Percentiles rank a stretch among this genome's conserved stretches.
phyloP scores from a whole-genome alignment of 2,797 vertebrate species.

The Oreochromis grahami region DNA sequence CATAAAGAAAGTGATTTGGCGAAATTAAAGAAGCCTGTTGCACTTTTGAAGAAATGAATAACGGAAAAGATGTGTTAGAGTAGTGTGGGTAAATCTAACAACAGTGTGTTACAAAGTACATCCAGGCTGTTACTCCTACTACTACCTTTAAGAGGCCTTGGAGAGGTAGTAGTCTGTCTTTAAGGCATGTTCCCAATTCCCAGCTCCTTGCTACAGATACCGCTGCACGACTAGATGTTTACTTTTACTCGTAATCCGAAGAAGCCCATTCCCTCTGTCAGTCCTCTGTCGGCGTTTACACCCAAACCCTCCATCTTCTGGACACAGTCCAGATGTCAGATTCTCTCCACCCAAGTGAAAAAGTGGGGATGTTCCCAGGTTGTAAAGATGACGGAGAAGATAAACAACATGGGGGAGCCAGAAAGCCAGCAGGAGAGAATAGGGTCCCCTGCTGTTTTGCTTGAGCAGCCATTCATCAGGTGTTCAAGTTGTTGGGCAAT shows the following conservation, averaged over 20 bases:
- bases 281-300: not conserved
- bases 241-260: not conserved
- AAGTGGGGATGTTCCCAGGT: slow-evolving; percentile 29
- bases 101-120: not conserved
- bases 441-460: slow-evolving; percentile 20
- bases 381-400: slow-evolving; percentile 60
- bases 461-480: slow-evolving; percentile 52
- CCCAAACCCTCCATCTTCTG: not conserved
- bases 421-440: not conserved
- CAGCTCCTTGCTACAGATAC: not conserved
- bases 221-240: not conserved
- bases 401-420: slow-evolving; percentile 21
- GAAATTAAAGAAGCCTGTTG: not conserved
- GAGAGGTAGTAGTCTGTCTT: not conserved
- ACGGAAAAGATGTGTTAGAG: not conserved
- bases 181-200: not conserved
- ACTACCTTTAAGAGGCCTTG: not conserved
- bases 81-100: not conserved
- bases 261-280: not conserved
- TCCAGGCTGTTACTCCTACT: not conserved
- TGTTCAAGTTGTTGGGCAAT: slow-evolving; percentile 29
- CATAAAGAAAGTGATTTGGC: not conserved
- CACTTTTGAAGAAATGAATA: not conserved
- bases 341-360: not conserved
- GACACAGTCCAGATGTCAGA: slow-evolving; percentile 56